Evolutionary conservation across 2,113 vertebrate genomes (phyloP).

Genomic region (Pelmatolapia mariae): DNA sequence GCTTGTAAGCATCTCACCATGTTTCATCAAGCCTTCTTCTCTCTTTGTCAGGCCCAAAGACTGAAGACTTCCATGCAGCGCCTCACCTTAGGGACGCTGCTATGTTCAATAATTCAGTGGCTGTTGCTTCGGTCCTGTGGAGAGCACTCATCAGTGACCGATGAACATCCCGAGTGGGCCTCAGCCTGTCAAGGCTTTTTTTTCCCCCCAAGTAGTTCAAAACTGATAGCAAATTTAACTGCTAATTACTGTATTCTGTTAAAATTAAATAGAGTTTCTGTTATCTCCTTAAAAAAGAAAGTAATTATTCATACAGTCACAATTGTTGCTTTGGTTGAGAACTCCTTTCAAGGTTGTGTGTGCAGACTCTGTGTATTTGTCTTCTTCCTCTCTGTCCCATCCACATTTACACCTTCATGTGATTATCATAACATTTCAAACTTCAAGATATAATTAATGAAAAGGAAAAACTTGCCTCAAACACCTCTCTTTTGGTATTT

Average conservation of each 20-base stretch:
- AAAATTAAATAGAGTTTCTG: neutral
- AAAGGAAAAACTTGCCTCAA: neutral
- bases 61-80: conserved; percentile 52
- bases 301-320: neutral
- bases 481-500: neutral
- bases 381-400: neutral
- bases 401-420: neutral
- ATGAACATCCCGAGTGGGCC: conserved; percentile 32
- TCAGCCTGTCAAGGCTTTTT: neutral
- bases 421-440: neutral
- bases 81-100: conserved; percentile 43
- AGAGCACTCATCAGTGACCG: conserved; percentile 56
- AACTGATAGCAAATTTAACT: neutral
- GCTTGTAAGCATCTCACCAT: conserved; percentile 55
- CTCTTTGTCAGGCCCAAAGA: conserved; percentile 51
- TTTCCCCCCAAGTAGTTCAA: neutral
- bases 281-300: neutral
- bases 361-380: neutral
- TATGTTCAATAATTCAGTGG: conserved; percentile 64
- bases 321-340: neutral
- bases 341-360: neutral
- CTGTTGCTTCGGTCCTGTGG: conserved; percentile 57
- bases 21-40: conserved; percentile 48
- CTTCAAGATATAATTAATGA: neutral
- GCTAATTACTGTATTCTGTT: neutral